Conservation (phyloP, 2,888 invertebrate genomes). For the Gastrophysa polygoni region DNA sequence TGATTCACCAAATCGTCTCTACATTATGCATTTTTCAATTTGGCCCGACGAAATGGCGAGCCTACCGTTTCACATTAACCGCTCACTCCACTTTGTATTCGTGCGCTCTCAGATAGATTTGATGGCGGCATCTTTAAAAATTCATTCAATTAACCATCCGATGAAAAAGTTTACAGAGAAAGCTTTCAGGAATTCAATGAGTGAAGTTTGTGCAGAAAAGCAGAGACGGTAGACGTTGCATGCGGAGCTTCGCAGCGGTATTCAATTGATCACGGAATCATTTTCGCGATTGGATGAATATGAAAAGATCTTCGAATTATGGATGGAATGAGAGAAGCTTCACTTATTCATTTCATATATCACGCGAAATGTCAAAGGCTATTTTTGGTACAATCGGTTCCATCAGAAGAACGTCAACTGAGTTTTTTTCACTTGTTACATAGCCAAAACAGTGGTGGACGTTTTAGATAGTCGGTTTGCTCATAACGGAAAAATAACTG, state of each 20-base stretch:
- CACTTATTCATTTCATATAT: not conserved
- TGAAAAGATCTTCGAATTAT: not conserved
- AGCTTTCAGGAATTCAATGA: not conserved
- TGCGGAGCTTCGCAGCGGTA: too few relatives aligned
- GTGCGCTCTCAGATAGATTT: slow-evolving; percentile 26
- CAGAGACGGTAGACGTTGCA: not conserved
- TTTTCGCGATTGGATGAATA: not conserved
- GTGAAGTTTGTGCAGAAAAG: slow-evolving; percentile 1
- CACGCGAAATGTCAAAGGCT: too few relatives aligned
- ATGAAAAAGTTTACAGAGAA: slow-evolving; percentile 18
- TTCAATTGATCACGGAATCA: not conserved
- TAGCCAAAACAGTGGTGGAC: too few relatives aligned
- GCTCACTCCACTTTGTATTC: slow-evolving; percentile 34
- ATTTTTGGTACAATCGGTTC: too few relatives aligned
- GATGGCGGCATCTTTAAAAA: slow-evolving; percentile 40
- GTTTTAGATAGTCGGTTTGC: too few relatives aligned
- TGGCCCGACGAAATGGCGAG: slow-evolving; percentile 16
- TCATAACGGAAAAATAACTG: too few relatives aligned
- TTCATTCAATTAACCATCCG: slow-evolving; percentile 37
- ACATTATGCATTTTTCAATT: slow-evolving; percentile 41
- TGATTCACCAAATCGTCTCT: slow-evolving; percentile 28
- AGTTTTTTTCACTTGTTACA: too few relatives aligned
- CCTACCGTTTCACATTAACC: slow-evolving; percentile 31
- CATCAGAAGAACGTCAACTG: too few relatives aligned
- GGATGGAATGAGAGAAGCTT: not conserved